Base-by-base conservation (phyloP, 2,888 invertebrate species). In the Caenorhabditis wallacei region DNA sequence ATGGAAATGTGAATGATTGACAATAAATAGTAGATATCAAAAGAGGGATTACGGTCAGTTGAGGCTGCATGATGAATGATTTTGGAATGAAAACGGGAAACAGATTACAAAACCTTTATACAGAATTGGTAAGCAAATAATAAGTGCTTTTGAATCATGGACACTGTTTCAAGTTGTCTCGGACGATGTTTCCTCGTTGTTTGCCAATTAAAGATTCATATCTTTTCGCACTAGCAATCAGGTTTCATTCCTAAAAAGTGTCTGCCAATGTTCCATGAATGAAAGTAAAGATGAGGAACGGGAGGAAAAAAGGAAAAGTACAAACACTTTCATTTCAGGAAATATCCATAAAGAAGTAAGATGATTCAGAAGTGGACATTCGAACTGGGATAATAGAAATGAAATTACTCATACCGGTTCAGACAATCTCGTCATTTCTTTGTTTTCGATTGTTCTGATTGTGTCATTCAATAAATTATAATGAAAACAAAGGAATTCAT, bases 121-220 rank as follows among this genome's bases (percentile, higher is more conserved):
- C 64, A 20, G 59, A 68, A 56, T 43, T 69, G 69, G 76, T 76
- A 76, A 66, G 76, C 76, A 76, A 76, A 76, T 76, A 76, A 64
- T 26, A 37, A 37, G 68, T 40, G 40, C n/a, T 24, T 26, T 8
- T 20, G 64, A 63, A 69, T 70, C 48, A 61, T 46, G 46, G 37
- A 54, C 43, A 57, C 37, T 70, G 66, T 80, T 72, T 80, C 66
- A 59, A 80, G 66, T 80, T 72, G 63, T 74, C 10, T 16, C 16
- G 72, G 64, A 72, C 72, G 51, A 57, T 66, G 61, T 72, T 18
- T 74, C 75, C 64, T 56, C 46, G 48, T 18, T 66, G 69, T 76
- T 69, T 76, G 68, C 59, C 68, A 75, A 63, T 30, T 46, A 22
- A 46, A 76, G 76, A 76, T 76, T 61, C 18, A 68, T 76, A 76